These are phyloP conservation scores for Phoenicopterus ruber DNA, from an alignment of 2,113 vertebrate species.

Conservation along the genomic window DNA sequence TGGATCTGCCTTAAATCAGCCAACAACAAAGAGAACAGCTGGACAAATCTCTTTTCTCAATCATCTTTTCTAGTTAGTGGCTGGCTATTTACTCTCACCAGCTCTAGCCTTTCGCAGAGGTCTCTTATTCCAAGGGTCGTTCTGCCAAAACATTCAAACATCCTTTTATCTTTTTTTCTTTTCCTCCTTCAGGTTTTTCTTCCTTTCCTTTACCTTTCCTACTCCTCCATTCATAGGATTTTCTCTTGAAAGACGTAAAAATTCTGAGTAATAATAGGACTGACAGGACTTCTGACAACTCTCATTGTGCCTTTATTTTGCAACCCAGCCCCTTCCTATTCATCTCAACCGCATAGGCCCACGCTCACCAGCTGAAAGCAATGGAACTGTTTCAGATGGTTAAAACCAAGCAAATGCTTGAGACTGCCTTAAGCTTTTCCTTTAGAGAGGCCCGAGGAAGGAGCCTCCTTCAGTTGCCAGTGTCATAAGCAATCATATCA, in stretches of 20 bases:
- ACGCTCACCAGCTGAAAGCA: background rate
- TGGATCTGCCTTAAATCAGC: background rate
- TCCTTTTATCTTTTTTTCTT: background rate
- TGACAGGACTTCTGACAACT: background rate
- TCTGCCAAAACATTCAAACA: background rate
- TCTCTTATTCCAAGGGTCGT: background rate
- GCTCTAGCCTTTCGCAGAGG: background rate
- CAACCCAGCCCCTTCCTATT: background rate
- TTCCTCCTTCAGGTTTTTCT: background rate
- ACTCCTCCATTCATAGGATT: background rate
- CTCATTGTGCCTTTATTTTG: rapidly evolving
- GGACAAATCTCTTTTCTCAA: background rate
- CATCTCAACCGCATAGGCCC: background rate
- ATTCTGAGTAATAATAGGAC: background rate
- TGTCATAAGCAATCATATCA: background rate
- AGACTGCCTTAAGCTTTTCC: background rate
- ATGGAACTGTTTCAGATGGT: background rate
- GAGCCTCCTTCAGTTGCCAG: background rate
- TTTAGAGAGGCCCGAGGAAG: background rate
- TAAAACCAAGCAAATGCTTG: background rate
- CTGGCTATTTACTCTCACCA: background rate
- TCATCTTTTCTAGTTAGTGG: background rate
- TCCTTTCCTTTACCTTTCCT: background rate
- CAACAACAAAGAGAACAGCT: background rate
- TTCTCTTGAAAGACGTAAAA: background rate